Evolutionary conservation across 1,140 invertebrate species (phyloP).

Genomic region (Macrobrachium rosenbergii): DNA sequence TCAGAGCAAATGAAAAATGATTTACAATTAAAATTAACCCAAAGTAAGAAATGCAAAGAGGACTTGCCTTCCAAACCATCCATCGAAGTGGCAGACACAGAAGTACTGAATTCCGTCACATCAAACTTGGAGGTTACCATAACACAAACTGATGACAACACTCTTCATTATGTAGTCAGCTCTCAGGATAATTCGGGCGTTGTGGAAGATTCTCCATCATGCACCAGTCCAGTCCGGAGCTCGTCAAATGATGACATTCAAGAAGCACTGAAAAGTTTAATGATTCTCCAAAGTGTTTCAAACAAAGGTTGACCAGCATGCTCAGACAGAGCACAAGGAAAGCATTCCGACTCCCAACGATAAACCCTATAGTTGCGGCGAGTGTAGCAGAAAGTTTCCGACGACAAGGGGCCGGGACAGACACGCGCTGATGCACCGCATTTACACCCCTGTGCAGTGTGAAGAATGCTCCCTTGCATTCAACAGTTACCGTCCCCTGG

Average conservation of each 20-base stretch:
- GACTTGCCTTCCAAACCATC: background rate
- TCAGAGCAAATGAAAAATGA: background rate
- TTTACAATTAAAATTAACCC: background rate
- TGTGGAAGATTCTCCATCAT: too few species aligned
- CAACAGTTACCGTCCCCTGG: conserved; percentile 43
- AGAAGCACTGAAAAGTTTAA: conserved; percentile 25
- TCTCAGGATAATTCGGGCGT: conserved; percentile 1
- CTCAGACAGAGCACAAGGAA: background rate
- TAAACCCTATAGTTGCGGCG: conserved; percentile 36
- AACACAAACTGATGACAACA: conserved; percentile 41
- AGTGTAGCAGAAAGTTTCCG: conserved; percentile 45
- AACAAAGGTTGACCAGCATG: conserved; percentile 29
- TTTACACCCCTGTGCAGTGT: conserved; percentile 45
- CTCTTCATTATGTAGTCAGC: conserved; percentile 43
- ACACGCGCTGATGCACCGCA: conserved; percentile 48
- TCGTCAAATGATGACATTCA: too few species aligned
- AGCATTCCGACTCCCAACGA: background rate
- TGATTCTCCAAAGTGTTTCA: conserved; percentile 30
- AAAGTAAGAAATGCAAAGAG: too few species aligned
- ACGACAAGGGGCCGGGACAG: conserved; percentile 40
- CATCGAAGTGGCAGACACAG: conserved; percentile 44
- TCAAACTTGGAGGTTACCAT: conserved; percentile 41
- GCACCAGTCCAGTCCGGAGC: too few species aligned
- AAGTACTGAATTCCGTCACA: conserved; percentile 16
- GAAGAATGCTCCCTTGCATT: conserved; percentile 29